Evolutionary conservation across 2,888 invertebrate species (phyloP), one percentile per base, ranked within the genome.

Genomic region (Dryobotodes eremita): DNA sequence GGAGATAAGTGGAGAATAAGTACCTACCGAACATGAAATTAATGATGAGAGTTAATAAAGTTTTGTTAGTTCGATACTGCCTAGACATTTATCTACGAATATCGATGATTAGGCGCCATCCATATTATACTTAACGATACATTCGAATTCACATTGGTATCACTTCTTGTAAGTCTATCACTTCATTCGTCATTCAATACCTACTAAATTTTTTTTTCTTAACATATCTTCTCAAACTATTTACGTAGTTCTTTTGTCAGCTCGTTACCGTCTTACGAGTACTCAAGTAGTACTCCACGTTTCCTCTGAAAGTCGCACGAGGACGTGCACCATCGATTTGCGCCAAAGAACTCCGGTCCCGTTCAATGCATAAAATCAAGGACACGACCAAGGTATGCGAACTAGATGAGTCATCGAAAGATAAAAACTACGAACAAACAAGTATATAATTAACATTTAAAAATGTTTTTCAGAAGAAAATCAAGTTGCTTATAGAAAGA

Each of bases 341-440:
- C 68, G 36, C 53, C 75, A 59, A 71, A 59, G 83, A 74, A 20
- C 72, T 72, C 42, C 70, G 75, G 75, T 79, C 59, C 75, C 73
- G 86, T 83, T 86, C 75, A 75, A 71, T 71, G 64, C 71, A 79
- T 86, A 79, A 75, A 75, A 83, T 79, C 84, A 84, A 86, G 86
- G 84, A 71, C 79, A 59, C 70, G 26, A 70, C 72, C 31, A 72
- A 48, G 15, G 36, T 42, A 50, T 62, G 31, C 53, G 71, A 57
- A 65, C 72, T 64, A 71, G 66, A 79, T 83, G 62, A 75, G 70
- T 83, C 83, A 82, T 48, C 20, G 2, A 20, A 73, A 59, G 3
- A 36, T 42, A 64, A 62, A 81, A 55, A 64, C 8, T 36, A 71
- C 31, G 36, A 48, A n/a, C 10, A 64, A 42, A 62, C 7, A 66